A percentile compares a stretch with the other conserved stretches of the same genome.
Evolutionary conservation across 2,113 vertebrate species (phyloP).

Genomic region (Notarius quadriscutis): DNA sequence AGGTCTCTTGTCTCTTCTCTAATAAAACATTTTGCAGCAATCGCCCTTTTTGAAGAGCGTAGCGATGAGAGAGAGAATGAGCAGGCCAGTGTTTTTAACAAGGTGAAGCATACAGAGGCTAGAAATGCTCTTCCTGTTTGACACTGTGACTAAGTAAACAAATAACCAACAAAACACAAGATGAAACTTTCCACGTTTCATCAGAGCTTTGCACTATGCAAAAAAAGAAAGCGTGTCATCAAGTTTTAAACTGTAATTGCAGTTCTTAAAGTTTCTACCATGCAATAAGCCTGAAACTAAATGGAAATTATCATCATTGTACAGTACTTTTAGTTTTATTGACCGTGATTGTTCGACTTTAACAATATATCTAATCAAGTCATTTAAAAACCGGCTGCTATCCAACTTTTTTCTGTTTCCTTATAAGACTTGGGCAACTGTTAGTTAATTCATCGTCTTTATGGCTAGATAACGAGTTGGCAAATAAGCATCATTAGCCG

Average conservation of each 20-base stretch:
- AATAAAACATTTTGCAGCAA: constrained; percentile 99
- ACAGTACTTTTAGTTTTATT: neutral
- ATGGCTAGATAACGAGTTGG: constrained; percentile 27
- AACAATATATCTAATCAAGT: too few species aligned
- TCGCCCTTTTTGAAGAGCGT: constrained; percentile 85
- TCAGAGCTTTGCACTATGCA: neutral
- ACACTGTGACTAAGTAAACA: constrained; percentile 29
- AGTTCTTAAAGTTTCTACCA: neutral
- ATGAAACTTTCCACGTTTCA: neutral
- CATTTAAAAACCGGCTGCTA: neutral
- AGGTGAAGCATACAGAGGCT: neutral
- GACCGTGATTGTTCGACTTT: neutral
- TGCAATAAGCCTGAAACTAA: neutral
- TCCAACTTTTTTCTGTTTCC: neutral
- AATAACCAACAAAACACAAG: constrained; percentile 18
- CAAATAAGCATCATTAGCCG: constrained; percentile 23
- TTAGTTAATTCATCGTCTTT: neutral
- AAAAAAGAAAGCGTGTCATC: neutral
- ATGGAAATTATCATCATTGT: neutral
- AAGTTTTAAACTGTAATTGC: neutral
- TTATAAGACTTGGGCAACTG: neutral
- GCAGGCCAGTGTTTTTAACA: constrained; percentile 44
- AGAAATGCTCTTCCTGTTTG: neutral
- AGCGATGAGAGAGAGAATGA: constrained; percentile 45
- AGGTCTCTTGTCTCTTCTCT: constrained; percentile 90